These are phyloP conservation scores for Pontoporia blainvillei DNA, from an alignment of 2,113 vertebrate genomes.

Conservation along the genomic window DNA sequence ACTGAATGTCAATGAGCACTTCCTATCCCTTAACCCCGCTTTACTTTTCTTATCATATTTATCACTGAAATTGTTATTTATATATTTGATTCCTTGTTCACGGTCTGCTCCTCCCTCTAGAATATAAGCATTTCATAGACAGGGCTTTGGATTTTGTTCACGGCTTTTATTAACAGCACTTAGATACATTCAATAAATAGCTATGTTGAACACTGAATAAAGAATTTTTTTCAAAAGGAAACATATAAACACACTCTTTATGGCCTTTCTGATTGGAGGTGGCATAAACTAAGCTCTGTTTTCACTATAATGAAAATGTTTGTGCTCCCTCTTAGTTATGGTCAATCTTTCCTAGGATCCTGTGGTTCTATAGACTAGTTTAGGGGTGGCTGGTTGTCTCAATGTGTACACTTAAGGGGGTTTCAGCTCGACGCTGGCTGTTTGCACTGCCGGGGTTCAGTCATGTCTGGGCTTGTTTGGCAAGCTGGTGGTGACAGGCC, in stretches of 20 bases:
- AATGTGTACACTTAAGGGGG: not conserved
- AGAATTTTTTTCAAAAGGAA: not conserved
- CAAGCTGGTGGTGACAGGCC: not conserved
- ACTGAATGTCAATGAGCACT: not conserved
- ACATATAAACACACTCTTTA: not conserved
- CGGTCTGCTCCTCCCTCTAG: not conserved
- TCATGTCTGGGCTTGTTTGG: not conserved
- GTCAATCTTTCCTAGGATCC: not conserved
- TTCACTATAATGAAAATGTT: not conserved
- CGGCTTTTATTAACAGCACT: not conserved
- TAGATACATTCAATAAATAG: not conserved
- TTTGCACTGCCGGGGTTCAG: not conserved
- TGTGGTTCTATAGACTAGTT: not conserved
- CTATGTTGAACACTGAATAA: not conserved
- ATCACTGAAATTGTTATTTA: not conserved
- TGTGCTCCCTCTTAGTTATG: not conserved
- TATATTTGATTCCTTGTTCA: not conserved
- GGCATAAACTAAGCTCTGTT: not conserved
- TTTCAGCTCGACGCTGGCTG: not conserved
- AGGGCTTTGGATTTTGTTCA: not conserved
- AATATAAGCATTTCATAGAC: not conserved
- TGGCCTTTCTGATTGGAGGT: not conserved
- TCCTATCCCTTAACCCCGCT: not conserved
- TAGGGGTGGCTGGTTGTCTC: not conserved
- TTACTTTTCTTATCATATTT: not conserved